phyloP scores from a whole-genome alignment of 1,140 invertebrate genomes.

The Drosophila watanabei region DNA sequence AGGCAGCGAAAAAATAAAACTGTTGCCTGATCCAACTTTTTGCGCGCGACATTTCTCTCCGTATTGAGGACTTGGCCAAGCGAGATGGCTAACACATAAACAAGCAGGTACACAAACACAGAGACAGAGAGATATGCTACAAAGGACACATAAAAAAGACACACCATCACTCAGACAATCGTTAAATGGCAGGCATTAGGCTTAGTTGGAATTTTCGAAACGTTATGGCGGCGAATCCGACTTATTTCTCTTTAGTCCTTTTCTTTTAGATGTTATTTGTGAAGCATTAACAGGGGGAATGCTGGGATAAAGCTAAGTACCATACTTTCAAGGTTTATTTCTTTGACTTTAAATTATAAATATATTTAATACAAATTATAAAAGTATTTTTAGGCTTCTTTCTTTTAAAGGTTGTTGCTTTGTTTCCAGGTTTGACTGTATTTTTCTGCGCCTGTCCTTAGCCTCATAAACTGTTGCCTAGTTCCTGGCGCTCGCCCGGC shows the following conservation, averaged over 20 bases:
- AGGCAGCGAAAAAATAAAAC: constrained; percentile 47
- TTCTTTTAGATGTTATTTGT: background rate
- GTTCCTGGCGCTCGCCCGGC: constrained; percentile 30
- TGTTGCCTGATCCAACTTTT: constrained; percentile 29
- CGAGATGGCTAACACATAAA: constrained; percentile 22
- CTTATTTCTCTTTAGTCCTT: constrained; percentile 3
- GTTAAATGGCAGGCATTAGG: constrained; percentile 58
- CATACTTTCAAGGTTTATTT: background rate
- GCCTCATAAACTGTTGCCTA: constrained; percentile 32
- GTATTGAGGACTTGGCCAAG: constrained; percentile 20
- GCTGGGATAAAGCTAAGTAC: no score
- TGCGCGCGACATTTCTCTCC: constrained; percentile 35
- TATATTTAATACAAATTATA: background rate
- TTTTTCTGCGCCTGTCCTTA: background rate
- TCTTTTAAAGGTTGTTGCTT: background rate
- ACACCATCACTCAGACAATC: constrained; percentile 13
- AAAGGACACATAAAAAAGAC: constrained; percentile 6
- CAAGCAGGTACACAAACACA: constrained; percentile 8
- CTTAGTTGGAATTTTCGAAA: constrained; percentile 54
- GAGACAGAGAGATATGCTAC: background rate
- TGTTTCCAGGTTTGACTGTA: background rate
- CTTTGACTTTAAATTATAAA: background rate
- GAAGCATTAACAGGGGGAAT: background rate
- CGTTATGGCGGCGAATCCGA: constrained; percentile 10
- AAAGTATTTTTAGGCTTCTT: background rate